Conservation (phyloP, 2,888 invertebrate species). For the Pyralis farinalis region DNA sequence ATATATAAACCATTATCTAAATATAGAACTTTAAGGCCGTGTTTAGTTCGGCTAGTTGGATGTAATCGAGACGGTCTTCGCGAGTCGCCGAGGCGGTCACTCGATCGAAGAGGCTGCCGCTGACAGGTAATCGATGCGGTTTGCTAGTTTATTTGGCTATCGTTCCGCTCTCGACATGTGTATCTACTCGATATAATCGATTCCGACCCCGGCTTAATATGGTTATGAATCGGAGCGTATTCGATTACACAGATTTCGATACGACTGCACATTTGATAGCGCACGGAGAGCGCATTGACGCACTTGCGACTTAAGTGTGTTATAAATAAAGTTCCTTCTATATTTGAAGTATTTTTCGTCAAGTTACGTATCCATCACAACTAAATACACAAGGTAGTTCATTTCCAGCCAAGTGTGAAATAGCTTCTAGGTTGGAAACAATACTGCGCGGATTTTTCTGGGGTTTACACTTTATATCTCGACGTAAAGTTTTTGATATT, state of each 20-base stretch:
- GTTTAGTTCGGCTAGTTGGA: constrained; percentile 1
- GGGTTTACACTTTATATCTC: constrained; percentile 7
- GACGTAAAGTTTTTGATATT: constrained; percentile 3
- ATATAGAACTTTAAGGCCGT: background rate
- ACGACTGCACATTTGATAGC: constrained; percentile 16
- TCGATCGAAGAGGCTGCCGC: constrained; percentile 54
- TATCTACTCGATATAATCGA: constrained; percentile 72
- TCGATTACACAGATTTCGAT: constrained; percentile 46
- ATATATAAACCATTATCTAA: too few species aligned
- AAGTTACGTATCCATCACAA: constrained; percentile 10
- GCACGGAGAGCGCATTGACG: background rate
- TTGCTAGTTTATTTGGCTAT: constrained; percentile 79
- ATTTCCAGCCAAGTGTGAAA: constrained; percentile 11
- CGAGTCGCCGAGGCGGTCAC: constrained; percentile 54
- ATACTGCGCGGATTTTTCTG: constrained; percentile 6
- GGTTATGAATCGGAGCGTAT: constrained; percentile 57
- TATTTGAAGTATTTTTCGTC: background rate
- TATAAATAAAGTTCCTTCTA: constrained; percentile 5
- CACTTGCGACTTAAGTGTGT: constrained; percentile 3
- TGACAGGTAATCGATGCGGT: constrained; percentile 79
- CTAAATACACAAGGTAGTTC: constrained; percentile 9
- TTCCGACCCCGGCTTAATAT: constrained; percentile 50
- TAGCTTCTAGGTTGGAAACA: constrained; percentile 11
- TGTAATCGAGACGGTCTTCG: constrained; percentile 4
- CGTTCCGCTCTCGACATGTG: constrained; percentile 65